Evolutionary conservation across 2,888 invertebrate species (phyloP).

Genomic region (Drosophila silvestris): DNA sequence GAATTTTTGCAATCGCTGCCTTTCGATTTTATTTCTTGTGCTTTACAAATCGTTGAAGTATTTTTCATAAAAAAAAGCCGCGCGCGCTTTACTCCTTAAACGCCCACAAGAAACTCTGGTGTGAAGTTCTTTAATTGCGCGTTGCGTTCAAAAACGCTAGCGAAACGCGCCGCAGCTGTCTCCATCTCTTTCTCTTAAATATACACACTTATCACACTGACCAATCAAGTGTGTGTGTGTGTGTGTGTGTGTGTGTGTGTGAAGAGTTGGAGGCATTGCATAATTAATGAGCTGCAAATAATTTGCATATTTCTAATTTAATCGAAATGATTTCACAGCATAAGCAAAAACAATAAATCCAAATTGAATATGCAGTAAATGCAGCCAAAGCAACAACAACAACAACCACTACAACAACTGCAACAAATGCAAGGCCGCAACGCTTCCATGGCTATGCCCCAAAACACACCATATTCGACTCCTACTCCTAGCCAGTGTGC

Average conservation of each 20-base stretch:
- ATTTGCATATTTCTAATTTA: conserved; percentile 83
- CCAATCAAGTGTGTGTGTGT: conserved; percentile 2
- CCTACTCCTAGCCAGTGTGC: neutral
- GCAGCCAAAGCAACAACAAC: conserved; percentile 31
- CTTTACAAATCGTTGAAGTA: conserved; percentile 79
- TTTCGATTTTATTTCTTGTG: conserved; percentile 56
- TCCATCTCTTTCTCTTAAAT: conserved; percentile 2
- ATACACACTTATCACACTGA: conserved; percentile 8
- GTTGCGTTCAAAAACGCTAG: conserved; percentile 28
- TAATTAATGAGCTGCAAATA: conserved; percentile 72
- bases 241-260: neutral
- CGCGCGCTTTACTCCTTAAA: conserved; percentile 70
- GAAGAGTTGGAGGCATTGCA: conserved; percentile 34
- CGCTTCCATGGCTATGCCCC: conserved; percentile 37
- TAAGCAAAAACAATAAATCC: conserved; percentile 57
- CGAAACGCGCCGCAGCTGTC: conserved; percentile 19
- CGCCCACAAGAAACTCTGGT: conserved; percentile 71
- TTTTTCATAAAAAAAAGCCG: conserved; percentile 69
- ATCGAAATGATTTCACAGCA: conserved; percentile 73
- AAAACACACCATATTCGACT: neutral
- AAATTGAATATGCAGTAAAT: conserved; percentile 53
- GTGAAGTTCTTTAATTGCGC: conserved; percentile 84
- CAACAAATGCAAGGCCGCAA: conserved; percentile 30
- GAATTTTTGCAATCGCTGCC: conserved; percentile 59
- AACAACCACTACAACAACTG: conserved; percentile 1